Base-by-base conservation (phyloP, 2,888 invertebrate genomes). In the Actias luna region DNA sequence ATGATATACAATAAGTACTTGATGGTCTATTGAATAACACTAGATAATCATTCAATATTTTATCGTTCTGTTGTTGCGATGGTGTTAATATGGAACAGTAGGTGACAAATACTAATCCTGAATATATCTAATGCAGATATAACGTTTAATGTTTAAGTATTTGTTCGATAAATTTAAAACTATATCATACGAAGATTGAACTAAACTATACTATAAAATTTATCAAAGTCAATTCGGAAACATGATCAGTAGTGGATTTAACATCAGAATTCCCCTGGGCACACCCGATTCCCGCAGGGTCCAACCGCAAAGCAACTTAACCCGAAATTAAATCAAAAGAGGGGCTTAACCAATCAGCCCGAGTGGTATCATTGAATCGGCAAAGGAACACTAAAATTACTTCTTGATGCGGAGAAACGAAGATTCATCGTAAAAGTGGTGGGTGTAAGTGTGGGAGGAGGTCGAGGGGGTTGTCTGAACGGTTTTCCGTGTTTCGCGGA, bases 341-440 rank as follows among this genome's bases (percentile, higher is more conserved):
- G 90, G 86, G 89, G 89, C 86, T 90, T 88, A 88, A 90, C 92
- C 91, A 92, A 92, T 92, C 92, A 91, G 84, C 82, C 79, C 92
- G 91, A 92, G 92, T 92, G 92, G 90, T 92, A 92, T 91, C 92
- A 91, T 92, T 92, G 91, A 92, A 92, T 92, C 91, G 91, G 89
- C 86, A 89, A 92, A 91, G 89, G 89, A 92, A 92, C 92, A 92
- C 91, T 91, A 91, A 92, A 92, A 92, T 92, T 92, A 91, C 92
- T 92, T 92, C 92, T 91, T 92, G 92, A 91, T 92, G 89, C 90
- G 89, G 88, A 89, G 92, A 91, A 92, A 91, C 91, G 92, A 92
- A 92, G 92, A 92, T 92, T 92, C 92, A 92, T 92, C 92, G 92
- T 92, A 92, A 92, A 92, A 92, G 89, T 88, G 88, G 89, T 84